phyloP scores from a whole-genome alignment of 2,888 invertebrate species.

The Athalia cordata region DNA sequence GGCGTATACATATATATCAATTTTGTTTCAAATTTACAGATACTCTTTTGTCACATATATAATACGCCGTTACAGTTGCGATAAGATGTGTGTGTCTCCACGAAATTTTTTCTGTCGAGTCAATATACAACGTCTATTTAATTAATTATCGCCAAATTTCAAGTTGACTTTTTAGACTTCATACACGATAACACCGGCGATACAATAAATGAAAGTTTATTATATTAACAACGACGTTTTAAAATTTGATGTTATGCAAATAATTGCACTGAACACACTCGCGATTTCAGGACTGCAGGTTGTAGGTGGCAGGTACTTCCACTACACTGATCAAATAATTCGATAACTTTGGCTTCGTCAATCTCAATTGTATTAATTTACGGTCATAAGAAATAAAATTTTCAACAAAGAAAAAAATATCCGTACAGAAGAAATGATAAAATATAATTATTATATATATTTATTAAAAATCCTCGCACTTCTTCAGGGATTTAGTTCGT shows the following conservation, averaged over 20 bases:
- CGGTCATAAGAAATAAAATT: background rate
- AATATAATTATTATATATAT: background rate
- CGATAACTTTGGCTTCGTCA: conserved; percentile 23
- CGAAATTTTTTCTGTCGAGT: too few species aligned
- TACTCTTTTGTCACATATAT: too few species aligned
- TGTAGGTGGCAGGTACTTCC: conserved; percentile 23
- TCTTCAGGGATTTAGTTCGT: background rate
- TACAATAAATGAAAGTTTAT: too few species aligned
- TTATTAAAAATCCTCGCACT: background rate
- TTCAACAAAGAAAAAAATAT: background rate
- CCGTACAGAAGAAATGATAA: background rate
- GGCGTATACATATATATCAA: too few species aligned
- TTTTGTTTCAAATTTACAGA: too few species aligned
- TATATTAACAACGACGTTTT: background rate
- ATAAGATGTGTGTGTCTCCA: too few species aligned
- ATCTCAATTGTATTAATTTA: conserved; percentile 7
- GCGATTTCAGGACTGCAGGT: background rate
- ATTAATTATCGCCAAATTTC: too few species aligned
- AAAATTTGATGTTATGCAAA: conserved; percentile 20
- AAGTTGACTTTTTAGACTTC: too few species aligned
- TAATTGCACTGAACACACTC: conserved; percentile 29
- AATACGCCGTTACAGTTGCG: too few species aligned
- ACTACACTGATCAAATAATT: background rate
- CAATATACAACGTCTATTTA: too few species aligned
- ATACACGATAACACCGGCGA: too few species aligned